Evolutionary conservation across 2,113 vertebrate genomes (phyloP).

Genomic region (Onychostruthus taczanowskii): DNA sequence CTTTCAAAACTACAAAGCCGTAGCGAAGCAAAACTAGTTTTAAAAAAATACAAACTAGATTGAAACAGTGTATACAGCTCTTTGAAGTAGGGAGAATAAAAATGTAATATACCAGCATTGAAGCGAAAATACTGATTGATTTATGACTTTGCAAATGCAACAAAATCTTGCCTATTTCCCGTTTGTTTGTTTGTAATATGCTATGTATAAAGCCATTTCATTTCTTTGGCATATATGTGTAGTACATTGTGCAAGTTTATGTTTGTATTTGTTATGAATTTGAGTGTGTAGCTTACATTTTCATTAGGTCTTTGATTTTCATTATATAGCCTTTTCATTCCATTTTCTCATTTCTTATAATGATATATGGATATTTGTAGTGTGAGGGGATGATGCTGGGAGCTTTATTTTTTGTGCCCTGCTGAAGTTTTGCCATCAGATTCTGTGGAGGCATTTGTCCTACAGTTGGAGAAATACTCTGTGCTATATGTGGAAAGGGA

Average conservation of each 20-base stretch:
- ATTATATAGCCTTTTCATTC: background rate
- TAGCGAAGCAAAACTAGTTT: background rate
- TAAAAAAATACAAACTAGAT: background rate
- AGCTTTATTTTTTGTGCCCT: background rate
- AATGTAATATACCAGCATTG: background rate
- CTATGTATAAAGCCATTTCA: background rate
- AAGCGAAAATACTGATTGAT: background rate
- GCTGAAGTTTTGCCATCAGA: background rate
- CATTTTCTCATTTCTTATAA: background rate
- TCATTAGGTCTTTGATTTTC: background rate
- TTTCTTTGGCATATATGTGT: background rate
- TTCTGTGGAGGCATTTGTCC: background rate
- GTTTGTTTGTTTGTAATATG: background rate
- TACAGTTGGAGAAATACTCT: background rate
- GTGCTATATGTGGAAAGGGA: background rate
- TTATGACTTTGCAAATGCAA: background rate
- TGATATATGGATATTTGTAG: background rate
- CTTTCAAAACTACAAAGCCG: background rate
- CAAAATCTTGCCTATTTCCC: background rate
- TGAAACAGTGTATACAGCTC: background rate
- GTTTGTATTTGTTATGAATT: background rate
- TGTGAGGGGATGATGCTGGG: background rate
- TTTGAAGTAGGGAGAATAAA: background rate
- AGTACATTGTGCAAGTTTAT: background rate
- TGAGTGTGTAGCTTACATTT: background rate